These are phyloP conservation scores for Drosophila sechellia DNA, from an alignment of 1,140 invertebrate species.

Conservation along the genomic window DNA sequence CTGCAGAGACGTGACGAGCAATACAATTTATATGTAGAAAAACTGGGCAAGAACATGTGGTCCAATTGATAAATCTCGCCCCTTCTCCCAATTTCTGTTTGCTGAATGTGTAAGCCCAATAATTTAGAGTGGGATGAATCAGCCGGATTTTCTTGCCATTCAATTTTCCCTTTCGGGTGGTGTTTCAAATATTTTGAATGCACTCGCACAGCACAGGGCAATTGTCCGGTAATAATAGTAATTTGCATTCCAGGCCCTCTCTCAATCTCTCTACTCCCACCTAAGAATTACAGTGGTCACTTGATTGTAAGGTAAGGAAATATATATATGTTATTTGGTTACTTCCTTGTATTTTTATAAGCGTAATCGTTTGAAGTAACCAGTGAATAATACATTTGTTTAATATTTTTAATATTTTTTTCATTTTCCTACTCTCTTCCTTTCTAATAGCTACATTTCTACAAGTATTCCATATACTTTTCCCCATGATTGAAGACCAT, in stretches of 20 bases:
- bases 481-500: constrained; percentile 2
- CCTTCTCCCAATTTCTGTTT: constrained; percentile 21
- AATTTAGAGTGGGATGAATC: constrained; percentile 16
- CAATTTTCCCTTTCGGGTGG: constrained; percentile 16
- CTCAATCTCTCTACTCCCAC: constrained; percentile 21
- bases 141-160: constrained; percentile 24
- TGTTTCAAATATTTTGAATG: constrained; percentile 32
- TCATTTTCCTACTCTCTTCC: not conserved
- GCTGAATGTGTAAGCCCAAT: constrained; percentile 36
- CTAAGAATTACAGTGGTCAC: constrained; percentile 9
- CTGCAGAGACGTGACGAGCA: constrained; percentile 58
- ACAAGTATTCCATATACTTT: too few relatives aligned
- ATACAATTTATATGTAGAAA: constrained; percentile 22
- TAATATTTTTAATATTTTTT: too few relatives aligned
- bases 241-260: constrained; percentile 42
- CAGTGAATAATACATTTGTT: too few relatives aligned
- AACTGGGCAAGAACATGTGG: constrained; percentile 41
- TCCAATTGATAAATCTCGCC: constrained; percentile 22
- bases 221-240: constrained; percentile 52
- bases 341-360: too few relatives aligned
- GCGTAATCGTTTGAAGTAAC: too few relatives aligned
- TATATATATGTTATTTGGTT: too few relatives aligned
- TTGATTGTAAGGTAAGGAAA: not conserved
- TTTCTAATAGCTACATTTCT: too few relatives aligned
- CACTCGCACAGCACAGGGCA: constrained; percentile 23